phyloP scores from a whole-genome alignment of 2,888 invertebrate species.

The Heteropelma amictum region DNA sequence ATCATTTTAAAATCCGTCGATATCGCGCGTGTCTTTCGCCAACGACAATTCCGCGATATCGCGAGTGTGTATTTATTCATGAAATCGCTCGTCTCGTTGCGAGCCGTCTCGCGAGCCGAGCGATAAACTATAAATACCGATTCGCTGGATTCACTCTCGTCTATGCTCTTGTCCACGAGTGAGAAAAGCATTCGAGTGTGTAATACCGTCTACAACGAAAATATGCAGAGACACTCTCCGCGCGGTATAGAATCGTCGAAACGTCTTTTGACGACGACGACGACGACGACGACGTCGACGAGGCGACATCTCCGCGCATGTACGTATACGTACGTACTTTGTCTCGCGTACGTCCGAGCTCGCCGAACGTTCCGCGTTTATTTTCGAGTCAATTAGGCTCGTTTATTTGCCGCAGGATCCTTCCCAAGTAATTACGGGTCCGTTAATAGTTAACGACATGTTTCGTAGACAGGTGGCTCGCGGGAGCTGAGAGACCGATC shows the following conservation, averaged over 20 bases:
- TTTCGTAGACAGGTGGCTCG: conserved; percentile 73
- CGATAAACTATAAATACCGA: neutral
- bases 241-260: neutral
- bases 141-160: no score
- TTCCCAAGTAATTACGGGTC: conserved; percentile 74
- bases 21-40: no score
- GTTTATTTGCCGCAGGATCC: conserved; percentile 74
- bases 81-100: no score
- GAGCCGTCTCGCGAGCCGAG: no score
- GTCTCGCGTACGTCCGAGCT: conserved; percentile 20
- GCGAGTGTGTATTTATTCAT: no score
- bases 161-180: no score
- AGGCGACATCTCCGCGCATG: neutral
- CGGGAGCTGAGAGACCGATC: conserved; percentile 62
- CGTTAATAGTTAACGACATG: conserved; percentile 75
- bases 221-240: no score
- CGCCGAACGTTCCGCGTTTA: conserved; percentile 66
- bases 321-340: conserved; percentile 26
- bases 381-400: conserved; percentile 77
- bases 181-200: no score
- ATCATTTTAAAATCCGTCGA: no score
- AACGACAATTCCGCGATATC: no score
- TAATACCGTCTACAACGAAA: neutral
- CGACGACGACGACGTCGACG: conserved; percentile 2
- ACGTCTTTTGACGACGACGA: neutral